These are phyloP conservation scores for Heliothis subflexa DNA, from an alignment of 1,140 invertebrate genomes.

Conservation along the genomic window DNA sequence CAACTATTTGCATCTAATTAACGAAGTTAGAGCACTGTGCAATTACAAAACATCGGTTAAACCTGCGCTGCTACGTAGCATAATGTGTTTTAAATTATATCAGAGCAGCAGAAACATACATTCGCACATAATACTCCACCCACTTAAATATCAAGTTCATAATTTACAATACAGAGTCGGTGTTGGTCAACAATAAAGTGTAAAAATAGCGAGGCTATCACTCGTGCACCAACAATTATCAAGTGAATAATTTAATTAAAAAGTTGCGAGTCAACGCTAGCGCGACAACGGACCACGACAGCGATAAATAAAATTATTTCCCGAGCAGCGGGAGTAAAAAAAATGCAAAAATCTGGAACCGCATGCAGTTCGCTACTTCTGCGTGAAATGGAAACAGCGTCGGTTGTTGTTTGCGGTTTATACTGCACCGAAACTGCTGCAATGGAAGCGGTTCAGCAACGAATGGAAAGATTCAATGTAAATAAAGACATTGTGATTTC, in stretches of 20 bases:
- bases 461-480: constrained; percentile 35
- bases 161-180: constrained; percentile 35
- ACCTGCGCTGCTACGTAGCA: not conserved
- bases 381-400: constrained; percentile 45
- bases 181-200: constrained; percentile 36
- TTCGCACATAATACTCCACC: not conserved
- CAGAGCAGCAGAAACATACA: not conserved
- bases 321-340: constrained; percentile 56
- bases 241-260: constrained; percentile 81
- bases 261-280: constrained; percentile 68
- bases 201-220: constrained; percentile 35
- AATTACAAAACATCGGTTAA: not conserved
- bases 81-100: constrained; percentile 20
- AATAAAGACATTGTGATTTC: constrained; percentile 38
- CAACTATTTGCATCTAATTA: constrained; percentile 28
- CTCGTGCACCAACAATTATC: constrained; percentile 61
- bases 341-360: constrained; percentile 50
- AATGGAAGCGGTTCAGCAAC: constrained; percentile 30
- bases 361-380: constrained; percentile 47
- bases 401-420: constrained; percentile 41
- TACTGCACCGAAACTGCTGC: constrained; percentile 34
- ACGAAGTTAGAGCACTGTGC: not conserved
- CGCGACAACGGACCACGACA: constrained; percentile 61
- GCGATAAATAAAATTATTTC: constrained; percentile 80
- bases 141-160: constrained; percentile 40